These are phyloP conservation scores for Leptopterna dolabrata DNA, from an alignment of 2,888 invertebrate species.

Conservation along the genomic window DNA sequence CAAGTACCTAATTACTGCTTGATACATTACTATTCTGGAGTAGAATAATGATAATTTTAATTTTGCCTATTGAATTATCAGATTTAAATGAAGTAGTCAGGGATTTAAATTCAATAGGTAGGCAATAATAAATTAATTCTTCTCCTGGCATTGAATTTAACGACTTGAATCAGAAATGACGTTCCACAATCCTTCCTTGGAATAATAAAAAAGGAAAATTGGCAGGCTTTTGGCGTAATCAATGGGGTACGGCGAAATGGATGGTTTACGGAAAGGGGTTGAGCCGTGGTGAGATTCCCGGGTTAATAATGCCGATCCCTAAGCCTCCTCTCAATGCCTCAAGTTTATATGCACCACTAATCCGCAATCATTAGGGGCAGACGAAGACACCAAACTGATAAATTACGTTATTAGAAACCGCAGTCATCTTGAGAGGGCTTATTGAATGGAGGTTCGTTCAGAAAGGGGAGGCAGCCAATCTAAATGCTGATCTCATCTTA, in stretches of 20 bases:
- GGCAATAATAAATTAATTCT: too few species aligned
- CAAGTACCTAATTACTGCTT: too few species aligned
- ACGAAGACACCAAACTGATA: slow-evolving; percentile 14
- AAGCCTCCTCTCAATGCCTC: slow-evolving; percentile 15
- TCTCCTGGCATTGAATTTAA: neutral
- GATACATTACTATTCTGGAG: too few species aligned
- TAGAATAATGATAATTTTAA: too few species aligned
- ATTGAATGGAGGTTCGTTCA: slow-evolving; percentile 5
- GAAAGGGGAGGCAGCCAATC: slow-evolving; percentile 2
- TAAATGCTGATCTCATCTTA: slow-evolving; percentile 35
- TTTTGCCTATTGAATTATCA: too few species aligned
- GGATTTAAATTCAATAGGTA: too few species aligned
- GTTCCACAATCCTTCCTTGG: neutral
- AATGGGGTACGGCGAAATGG: neutral
- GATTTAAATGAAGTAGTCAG: too few species aligned
- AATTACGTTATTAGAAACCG: slow-evolving; percentile 40
- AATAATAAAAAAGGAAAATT: neutral
- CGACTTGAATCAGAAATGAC: neutral
- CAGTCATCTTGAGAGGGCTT: slow-evolving; percentile 23
- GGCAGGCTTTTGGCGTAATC: neutral
- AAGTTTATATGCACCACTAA: slow-evolving; percentile 33
- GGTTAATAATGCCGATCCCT: slow-evolving; percentile 14
- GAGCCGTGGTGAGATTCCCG: slow-evolving; percentile 1
- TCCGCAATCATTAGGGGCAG: slow-evolving; percentile 10
- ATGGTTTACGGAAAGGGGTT: neutral